phyloP scores from a whole-genome alignment of 2,797 vertebrate species.

The Danio albolineatus region DNA sequence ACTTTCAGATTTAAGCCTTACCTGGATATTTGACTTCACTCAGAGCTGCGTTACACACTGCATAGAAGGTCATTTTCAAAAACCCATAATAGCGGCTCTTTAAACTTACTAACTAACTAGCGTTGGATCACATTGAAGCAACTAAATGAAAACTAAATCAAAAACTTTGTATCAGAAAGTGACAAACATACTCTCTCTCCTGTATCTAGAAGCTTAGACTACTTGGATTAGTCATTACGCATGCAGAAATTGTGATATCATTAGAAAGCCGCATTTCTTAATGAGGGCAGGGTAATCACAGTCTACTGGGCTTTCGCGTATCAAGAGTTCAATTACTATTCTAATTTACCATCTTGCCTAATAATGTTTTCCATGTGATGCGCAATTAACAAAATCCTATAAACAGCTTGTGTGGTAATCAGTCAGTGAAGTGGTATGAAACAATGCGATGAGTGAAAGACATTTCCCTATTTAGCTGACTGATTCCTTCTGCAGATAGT shows the following conservation, averaged over 20 bases:
- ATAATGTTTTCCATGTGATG: conserved; percentile 55
- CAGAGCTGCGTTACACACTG: too few species aligned
- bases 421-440: conserved; percentile 47
- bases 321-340: conserved; percentile 57
- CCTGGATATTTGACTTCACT: too few species aligned
- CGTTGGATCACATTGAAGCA: neutral
- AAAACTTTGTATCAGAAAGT: conserved; percentile 6
- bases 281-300: conserved; percentile 56
- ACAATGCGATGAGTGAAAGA: conserved; percentile 34
- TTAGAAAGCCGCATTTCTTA: conserved; percentile 46
- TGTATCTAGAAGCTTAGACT: neutral
- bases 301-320: conserved; percentile 45
- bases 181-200: neutral
- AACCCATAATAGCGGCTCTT: too few species aligned
- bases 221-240: neutral
- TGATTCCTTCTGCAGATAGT: conserved; percentile 42
- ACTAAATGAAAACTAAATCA: neutral
- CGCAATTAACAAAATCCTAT: conserved; percentile 59
- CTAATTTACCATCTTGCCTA: conserved; percentile 57
- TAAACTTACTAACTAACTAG: neutral
- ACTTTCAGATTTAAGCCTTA: too few species aligned
- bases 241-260: conserved; percentile 18
- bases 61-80: too few species aligned
- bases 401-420: conserved; percentile 49
- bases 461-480: conserved; percentile 28